Percentiles rank a stretch among this genome's conserved stretches.
These are phyloP conservation scores for Hypotaenidia okinawae DNA, from an alignment of 2,797 vertebrate species.

Conservation along the genomic window DNA sequence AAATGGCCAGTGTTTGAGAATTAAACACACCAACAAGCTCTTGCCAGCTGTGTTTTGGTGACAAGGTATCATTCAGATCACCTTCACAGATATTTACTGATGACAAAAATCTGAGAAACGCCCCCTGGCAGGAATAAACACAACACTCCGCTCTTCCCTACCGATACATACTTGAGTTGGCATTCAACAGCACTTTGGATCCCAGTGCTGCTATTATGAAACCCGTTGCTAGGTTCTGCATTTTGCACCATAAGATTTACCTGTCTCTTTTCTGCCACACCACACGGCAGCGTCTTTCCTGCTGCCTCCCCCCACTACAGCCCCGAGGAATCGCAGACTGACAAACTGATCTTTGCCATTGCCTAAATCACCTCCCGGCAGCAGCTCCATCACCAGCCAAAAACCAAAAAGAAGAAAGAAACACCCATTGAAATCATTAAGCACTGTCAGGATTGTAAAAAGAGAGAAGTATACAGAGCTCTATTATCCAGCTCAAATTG, in stretches of 20 bases:
- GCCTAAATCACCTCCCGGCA: not conserved
- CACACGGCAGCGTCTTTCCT: not conserved
- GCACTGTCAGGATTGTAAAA: not conserved
- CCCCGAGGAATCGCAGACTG: not conserved
- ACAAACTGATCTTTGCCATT: not conserved
- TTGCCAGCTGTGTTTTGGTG: not conserved
- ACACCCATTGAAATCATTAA: not conserved
- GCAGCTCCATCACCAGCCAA: not conserved
- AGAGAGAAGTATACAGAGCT: not conserved
- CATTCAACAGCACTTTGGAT: not conserved
- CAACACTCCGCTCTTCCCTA: not conserved
- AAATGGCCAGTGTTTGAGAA: not conserved
- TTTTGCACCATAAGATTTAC: not conserved
- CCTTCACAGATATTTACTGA: not conserved
- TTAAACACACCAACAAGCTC: not conserved
- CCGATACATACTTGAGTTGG: not conserved
- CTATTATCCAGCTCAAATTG: not conserved
- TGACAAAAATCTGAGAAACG: not conserved
- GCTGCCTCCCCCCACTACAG: not conserved
- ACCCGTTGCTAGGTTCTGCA: not conserved
- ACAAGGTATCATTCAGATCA: not conserved
- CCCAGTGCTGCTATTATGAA: not conserved
- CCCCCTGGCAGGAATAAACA: not conserved
- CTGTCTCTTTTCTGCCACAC: not conserved
- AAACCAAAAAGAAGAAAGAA: not conserved